Conservation (phyloP, 2,113 vertebrate genomes). For the Oryzias celebensis region DNA sequence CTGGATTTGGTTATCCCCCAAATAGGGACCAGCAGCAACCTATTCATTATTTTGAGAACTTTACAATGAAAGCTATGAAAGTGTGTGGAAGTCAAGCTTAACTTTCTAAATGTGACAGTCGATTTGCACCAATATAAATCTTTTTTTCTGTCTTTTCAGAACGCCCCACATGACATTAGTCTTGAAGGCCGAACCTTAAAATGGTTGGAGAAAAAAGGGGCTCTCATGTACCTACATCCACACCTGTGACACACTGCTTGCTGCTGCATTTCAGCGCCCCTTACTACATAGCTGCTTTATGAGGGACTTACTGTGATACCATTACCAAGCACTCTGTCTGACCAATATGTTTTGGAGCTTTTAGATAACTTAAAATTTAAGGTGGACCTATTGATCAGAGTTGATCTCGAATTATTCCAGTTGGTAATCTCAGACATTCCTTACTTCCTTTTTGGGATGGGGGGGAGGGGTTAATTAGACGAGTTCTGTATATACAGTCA, state of each 20-base stretch:
- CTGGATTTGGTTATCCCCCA: slow-evolving; percentile 90
- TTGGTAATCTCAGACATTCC: too few relatives aligned
- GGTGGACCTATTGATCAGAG: too few relatives aligned
- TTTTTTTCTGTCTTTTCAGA: slow-evolving; percentile 43
- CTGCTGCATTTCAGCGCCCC: too few relatives aligned
- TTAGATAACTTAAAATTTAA: too few relatives aligned
- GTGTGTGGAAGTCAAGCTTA: slow-evolving; percentile 60
- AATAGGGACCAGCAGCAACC: slow-evolving; percentile 77
- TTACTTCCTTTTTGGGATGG: too few relatives aligned
- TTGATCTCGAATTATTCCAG: too few relatives aligned
- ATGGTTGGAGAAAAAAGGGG: slow-evolving; percentile 72
- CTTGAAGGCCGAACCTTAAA: slow-evolving; percentile 73
- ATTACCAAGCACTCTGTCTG: too few relatives aligned
- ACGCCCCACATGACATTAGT: slow-evolving; percentile 75
- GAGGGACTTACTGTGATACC: too few relatives aligned
- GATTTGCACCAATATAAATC: neutral
- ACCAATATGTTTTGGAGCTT: too few relatives aligned
- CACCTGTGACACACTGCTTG: neutral
- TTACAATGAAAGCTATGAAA: slow-evolving; percentile 89
- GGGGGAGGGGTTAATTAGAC: too few relatives aligned
- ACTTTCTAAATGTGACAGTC: neutral
- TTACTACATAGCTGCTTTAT: too few relatives aligned
- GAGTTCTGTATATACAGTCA: too few relatives aligned
- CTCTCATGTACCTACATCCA: slow-evolving; percentile 59
- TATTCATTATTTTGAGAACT: slow-evolving; percentile 91